phyloP scores from a whole-genome alignment of 2,888 invertebrate species.

The Perizoma flavofasciatum region DNA sequence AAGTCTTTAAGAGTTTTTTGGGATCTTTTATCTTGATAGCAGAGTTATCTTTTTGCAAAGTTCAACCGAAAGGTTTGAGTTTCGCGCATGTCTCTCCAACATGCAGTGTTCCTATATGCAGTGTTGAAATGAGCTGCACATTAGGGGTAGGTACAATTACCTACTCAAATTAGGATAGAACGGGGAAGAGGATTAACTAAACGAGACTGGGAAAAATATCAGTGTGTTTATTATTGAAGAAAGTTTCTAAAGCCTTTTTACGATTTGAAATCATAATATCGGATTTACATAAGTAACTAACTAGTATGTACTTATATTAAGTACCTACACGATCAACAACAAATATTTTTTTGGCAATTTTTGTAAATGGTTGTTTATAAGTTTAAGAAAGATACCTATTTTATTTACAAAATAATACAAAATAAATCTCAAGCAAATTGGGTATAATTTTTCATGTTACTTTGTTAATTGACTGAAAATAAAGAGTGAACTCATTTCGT shows the following conservation, averaged over 20 bases:
- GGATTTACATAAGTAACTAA: too few relatives aligned
- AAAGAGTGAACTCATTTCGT: slow-evolving; percentile 57
- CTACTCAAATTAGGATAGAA: neutral
- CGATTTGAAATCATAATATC: too few relatives aligned
- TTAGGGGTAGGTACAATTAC: neutral
- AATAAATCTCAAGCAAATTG: neutral
- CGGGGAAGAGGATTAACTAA: neutral
- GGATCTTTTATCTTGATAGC: slow-evolving; percentile 40
- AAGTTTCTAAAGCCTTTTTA: too few relatives aligned
- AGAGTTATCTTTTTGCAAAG: slow-evolving; percentile 38
- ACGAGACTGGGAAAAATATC: too few relatives aligned
- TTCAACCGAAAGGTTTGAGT: slow-evolving; percentile 34
- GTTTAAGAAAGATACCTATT: too few relatives aligned
- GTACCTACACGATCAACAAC: too few relatives aligned
- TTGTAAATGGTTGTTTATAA: too few relatives aligned
- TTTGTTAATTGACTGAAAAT: slow-evolving; percentile 48
- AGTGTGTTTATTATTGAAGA: too few relatives aligned
- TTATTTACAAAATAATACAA: too few relatives aligned
- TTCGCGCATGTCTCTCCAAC: slow-evolving; percentile 27
- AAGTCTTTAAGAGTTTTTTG: slow-evolving; percentile 38
- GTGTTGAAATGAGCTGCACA: neutral
- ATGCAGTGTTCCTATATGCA: too few relatives aligned
- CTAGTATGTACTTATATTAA: too few relatives aligned
- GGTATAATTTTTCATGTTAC: slow-evolving; percentile 4
- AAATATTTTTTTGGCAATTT: too few relatives aligned